These are phyloP conservation scores for Spinibarbus caldwelli DNA, from an alignment of 2,797 vertebrate species.

Conservation along the genomic window DNA sequence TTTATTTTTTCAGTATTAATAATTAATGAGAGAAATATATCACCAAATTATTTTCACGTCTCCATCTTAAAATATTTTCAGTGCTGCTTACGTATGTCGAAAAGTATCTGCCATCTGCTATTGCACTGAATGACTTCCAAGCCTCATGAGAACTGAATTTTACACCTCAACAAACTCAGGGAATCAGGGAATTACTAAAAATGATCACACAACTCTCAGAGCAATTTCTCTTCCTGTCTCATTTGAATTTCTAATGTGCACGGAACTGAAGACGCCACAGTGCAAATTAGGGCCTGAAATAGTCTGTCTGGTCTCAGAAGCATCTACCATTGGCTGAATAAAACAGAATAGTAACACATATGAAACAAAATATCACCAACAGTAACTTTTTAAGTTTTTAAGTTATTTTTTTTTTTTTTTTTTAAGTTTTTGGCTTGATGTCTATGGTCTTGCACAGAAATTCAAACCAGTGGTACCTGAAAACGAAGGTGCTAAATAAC, in stretches of 20 bases:
- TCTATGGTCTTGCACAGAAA: too few species aligned
- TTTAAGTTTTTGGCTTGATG: too few species aligned
- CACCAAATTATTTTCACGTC: not conserved
- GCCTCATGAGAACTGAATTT: conserved; percentile 54
- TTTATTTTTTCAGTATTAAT: not conserved
- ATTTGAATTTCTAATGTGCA: conserved; percentile 29
- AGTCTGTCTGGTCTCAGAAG: conserved; percentile 12
- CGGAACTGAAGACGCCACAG: conserved; percentile 11
- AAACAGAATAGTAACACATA: not conserved
- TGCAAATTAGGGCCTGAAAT: conserved; percentile 28
- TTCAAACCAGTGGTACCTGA: not conserved
- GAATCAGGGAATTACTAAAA: conserved; percentile 53
- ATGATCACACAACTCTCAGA: conserved; percentile 43
- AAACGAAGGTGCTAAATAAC: not conserved
- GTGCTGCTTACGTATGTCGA: not conserved
- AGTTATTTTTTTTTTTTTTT: too few species aligned
- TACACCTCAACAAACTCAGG: conserved; percentile 49
- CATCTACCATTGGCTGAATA: not conserved
- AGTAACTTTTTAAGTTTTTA: too few species aligned
- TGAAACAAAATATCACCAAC: not conserved
- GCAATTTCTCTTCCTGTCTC: conserved; percentile 29
- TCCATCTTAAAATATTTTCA: conserved; percentile 18
- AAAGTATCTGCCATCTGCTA: conserved; percentile 45
- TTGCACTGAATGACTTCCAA: conserved; percentile 35
- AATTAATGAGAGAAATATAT: not conserved